phyloP scores from a whole-genome alignment of 2,113 vertebrate genomes.

The Sclerurus mexicanus region DNA sequence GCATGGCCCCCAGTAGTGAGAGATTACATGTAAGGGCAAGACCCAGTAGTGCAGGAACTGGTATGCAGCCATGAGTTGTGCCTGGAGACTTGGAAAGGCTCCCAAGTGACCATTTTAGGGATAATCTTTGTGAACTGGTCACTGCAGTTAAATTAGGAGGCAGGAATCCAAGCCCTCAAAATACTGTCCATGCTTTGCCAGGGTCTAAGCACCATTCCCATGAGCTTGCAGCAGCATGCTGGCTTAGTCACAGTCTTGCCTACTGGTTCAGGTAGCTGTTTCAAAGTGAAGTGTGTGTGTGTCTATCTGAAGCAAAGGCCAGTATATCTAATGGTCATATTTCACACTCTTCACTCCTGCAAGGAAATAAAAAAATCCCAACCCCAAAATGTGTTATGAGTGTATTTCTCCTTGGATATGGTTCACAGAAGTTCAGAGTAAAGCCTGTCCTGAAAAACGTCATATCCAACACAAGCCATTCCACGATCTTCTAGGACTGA shows the following conservation, averaged over 20 bases:
- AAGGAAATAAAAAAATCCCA: not conserved
- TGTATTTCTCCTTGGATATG: rapidly evolving
- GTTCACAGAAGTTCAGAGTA: not conserved
- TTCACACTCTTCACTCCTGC: not conserved
- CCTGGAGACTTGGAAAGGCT: not conserved
- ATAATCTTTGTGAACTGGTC: not conserved
- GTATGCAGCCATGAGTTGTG: not conserved
- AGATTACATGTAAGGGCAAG: not conserved
- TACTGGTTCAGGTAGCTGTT: not conserved
- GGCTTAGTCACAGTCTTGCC: not conserved
- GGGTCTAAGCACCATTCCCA: not conserved
- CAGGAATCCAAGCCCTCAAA: not conserved
- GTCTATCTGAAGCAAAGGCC: not conserved
- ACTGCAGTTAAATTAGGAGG: not conserved
- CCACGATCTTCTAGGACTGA: not conserved
- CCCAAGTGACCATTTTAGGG: too few relatives aligned
- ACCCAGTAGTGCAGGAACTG: not conserved
- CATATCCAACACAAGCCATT: not conserved
- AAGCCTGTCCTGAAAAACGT: not conserved
- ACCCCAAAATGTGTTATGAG: rapidly evolving
- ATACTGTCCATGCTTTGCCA: not conserved
- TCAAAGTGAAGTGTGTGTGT: not conserved
- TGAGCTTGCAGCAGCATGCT: not conserved
- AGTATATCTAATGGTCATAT: not conserved
- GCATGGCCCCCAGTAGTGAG: rapidly evolving